Percentiles rank a stretch among this genome's conserved stretches.
Evolutionary conservation across 2,797 vertebrate species (phyloP).

Genomic region (Phataginus tetradactyla): DNA sequence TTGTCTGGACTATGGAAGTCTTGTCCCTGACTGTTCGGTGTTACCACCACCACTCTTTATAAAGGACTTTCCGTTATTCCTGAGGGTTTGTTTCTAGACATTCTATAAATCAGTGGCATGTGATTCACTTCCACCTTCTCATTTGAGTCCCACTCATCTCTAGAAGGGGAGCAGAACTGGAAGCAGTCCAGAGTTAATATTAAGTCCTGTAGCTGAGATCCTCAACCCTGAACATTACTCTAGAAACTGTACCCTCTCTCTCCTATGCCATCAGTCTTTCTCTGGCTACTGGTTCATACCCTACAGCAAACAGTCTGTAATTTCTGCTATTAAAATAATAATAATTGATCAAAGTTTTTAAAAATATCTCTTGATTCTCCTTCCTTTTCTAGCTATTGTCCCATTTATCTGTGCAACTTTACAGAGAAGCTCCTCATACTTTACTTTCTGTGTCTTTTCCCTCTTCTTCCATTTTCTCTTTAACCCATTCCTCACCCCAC

Average conservation of each 20-base stretch:
- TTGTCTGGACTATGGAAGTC: background rate
- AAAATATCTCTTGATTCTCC: background rate
- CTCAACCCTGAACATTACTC: background rate
- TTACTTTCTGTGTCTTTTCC: background rate
- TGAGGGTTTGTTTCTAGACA: background rate
- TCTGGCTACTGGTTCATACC: background rate
- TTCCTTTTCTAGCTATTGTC: background rate
- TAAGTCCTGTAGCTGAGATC: background rate
- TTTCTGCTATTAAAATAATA: background rate
- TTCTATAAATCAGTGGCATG: background rate
- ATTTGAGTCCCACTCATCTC: background rate
- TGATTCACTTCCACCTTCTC: background rate
- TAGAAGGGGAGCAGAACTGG: background rate
- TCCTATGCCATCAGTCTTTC: background rate
- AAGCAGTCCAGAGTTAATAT: no score
- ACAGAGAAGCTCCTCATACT: background rate
- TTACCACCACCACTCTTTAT: background rate
- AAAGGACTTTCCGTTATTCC: background rate
- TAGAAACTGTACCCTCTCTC: background rate
- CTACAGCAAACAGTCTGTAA: background rate
- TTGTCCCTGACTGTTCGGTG: background rate
- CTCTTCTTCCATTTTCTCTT: background rate
- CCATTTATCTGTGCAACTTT: background rate
- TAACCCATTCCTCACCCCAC: background rate
- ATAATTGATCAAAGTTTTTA: background rate